Evolutionary conservation across 2,888 invertebrate species (phyloP).

Genomic region (Nematopogon swammerdamellus): DNA sequence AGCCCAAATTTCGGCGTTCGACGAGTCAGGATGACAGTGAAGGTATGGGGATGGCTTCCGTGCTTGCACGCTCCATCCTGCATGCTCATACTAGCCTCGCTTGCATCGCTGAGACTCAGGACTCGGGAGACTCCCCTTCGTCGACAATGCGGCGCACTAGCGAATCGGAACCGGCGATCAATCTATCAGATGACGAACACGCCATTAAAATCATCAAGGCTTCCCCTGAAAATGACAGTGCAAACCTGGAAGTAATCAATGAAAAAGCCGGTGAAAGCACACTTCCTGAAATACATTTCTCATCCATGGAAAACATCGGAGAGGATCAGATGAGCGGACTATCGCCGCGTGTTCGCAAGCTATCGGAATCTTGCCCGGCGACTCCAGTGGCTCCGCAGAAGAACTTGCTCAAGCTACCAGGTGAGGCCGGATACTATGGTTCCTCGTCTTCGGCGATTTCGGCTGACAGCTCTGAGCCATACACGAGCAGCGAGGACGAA

Average conservation of each 20-base stretch:
- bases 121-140: constrained; percentile 40
- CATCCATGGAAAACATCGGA: constrained; percentile 36
- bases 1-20: constrained; percentile 32
- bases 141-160: constrained; percentile 37
- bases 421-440: constrained; percentile 32
- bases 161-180: constrained; percentile 37
- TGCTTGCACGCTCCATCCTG: constrained; percentile 63
- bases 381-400: constrained; percentile 36
- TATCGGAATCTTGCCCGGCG: constrained; percentile 45
- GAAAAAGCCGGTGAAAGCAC: constrained; percentile 11
- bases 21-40: constrained; percentile 34
- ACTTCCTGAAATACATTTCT: constrained; percentile 32
- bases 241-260: constrained; percentile 8
- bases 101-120: constrained; percentile 54
- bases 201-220: constrained; percentile 6
- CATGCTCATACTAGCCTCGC: constrained; percentile 57
- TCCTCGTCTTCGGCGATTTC: constrained; percentile 43
- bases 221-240: constrained; percentile 9
- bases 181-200: constrained; percentile 26
- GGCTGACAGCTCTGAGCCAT: constrained; percentile 43
- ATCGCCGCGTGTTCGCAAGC: constrained; percentile 19
- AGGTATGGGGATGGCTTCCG: constrained; percentile 62
- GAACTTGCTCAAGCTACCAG: constrained; percentile 35
- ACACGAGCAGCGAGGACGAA: constrained; percentile 35
- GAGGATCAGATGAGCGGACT: constrained; percentile 14